Evolutionary conservation across 2,797 vertebrate species (phyloP), one percentile per base, ranked within the genome.

Genomic region (Urocyon cinereoargenteus): DNA sequence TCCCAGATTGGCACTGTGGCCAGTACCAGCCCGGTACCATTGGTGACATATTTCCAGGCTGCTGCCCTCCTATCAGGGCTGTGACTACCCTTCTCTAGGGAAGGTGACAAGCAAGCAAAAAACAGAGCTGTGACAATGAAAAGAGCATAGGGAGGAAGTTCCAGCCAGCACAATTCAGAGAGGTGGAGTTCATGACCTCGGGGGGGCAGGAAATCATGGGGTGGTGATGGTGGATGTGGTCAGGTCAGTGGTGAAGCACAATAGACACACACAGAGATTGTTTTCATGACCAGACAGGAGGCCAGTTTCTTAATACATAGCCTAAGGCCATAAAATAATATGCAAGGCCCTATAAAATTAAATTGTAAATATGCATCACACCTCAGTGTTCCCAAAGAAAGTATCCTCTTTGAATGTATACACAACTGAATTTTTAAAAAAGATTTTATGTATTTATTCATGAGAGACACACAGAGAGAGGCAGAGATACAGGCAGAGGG

Each of bases 221-320:
- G 7, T 16, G 5, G 64, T 10, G 11, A 26, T 0, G 8, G 22
- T 3, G 16, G 68, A 16, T 0, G 6, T 19, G 57, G 4, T 2
- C 26, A 5, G 34, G 36, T 36, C 28, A 28, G 15, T 1, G 73
- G 64, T 6, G 9, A 10, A 12, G 49, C 6, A 8, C 24, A 26
- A 8, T 3, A 51, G 34, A 70, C 61, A 34, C 12, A 34, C 12
- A 18, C 36, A 62, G 24, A 62, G 26, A 28, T 36, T 13, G 26
- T n/a, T 21, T 34, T 4, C 62, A 36, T 2, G 28, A 62, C 49
- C 53, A 88, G 51, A 79, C 6, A 40, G 24, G 28, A 59, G 31
- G 73, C 36, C 11, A 36, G 22, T 62, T 64, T 90, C 77, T 88
- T 94, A 9, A 45, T 59, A 26, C 28, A 61, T 2, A 55, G 22